Evolutionary conservation across 30 jellyfish, hydroid and myxozoan species (phyloP).

Genomic region (Nemopilema nomurai): DNA sequence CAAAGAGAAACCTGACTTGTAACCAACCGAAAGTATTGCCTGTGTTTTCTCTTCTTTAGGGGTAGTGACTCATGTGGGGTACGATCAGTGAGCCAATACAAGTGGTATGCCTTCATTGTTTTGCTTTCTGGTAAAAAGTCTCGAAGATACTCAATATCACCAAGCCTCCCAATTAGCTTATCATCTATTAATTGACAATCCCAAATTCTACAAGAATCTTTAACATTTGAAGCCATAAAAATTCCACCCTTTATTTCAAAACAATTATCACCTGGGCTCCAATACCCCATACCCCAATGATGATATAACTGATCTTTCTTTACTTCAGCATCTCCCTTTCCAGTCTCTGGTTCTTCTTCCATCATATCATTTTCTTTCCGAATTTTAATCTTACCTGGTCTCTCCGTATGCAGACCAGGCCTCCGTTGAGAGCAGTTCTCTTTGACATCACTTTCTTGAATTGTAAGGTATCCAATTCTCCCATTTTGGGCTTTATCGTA

Average conservation of each 20-base stretch:
- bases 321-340: neutral
- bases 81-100: constrained; percentile 71
- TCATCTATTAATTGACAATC: constrained; percentile 48
- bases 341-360: neutral
- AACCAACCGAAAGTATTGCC: constrained; percentile 59
- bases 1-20: constrained; percentile 66
- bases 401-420: constrained; percentile 73
- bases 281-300: constrained; percentile 48
- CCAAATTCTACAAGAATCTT: constrained; percentile 55
- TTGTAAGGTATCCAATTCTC: constrained; percentile 53
- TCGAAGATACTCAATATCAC: constrained; percentile 63
- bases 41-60: constrained; percentile 12
- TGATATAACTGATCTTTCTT: neutral
- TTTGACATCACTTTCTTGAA: constrained; percentile 63
- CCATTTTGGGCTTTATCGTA: constrained; percentile 19
- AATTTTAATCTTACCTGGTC: constrained; percentile 45
- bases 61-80: constrained; percentile 73
- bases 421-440: constrained; percentile 56
- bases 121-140: constrained; percentile 31
- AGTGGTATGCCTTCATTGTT: constrained; percentile 13
- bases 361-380: constrained; percentile 3
- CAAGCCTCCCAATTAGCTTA: constrained; percentile 34
- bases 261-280: neutral
- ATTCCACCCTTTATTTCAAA: constrained; percentile 40
- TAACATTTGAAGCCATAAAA: constrained; percentile 57